These are phyloP conservation scores for Panthera leo DNA, from an alignment of 2,113 vertebrate species.

Conservation along the genomic window DNA sequence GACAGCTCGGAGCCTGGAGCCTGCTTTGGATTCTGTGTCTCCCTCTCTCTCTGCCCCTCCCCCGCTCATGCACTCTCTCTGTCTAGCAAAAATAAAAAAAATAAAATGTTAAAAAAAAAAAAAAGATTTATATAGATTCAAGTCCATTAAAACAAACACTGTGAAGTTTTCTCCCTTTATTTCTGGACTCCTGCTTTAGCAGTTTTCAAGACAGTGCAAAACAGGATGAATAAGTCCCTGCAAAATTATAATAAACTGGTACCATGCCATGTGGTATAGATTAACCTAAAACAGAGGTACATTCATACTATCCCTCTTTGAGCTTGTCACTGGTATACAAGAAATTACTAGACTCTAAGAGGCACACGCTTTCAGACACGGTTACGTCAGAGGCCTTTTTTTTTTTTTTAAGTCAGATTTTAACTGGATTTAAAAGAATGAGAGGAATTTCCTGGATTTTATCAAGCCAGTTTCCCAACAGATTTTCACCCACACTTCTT, in stretches of 20 bases:
- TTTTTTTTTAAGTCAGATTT: constrained; percentile 41
- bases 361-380: constrained; percentile 32
- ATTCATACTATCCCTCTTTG: not conserved
- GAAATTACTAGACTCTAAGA: not conserved
- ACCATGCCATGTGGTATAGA: not conserved
- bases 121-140: not conserved
- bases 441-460: constrained; percentile 77
- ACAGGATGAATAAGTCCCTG: not conserved
- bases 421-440: constrained; percentile 71
- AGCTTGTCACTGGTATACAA: not conserved
- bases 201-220: not conserved
- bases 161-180: not conserved
- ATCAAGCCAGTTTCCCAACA: constrained; percentile 63
- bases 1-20: no score
- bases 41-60: no score
- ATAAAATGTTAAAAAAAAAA: no score
- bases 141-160: not conserved
- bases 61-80: no score
- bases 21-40: no score
- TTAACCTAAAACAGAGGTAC: constrained; percentile 48
- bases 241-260: not conserved
- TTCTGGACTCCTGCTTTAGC: not conserved
- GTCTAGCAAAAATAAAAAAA: no score
- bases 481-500: constrained; percentile 49
- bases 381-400: constrained; percentile 43